Evolutionary conservation across 2,113 vertebrate species (phyloP).

Genomic region (Cynocephalus volans): DNA sequence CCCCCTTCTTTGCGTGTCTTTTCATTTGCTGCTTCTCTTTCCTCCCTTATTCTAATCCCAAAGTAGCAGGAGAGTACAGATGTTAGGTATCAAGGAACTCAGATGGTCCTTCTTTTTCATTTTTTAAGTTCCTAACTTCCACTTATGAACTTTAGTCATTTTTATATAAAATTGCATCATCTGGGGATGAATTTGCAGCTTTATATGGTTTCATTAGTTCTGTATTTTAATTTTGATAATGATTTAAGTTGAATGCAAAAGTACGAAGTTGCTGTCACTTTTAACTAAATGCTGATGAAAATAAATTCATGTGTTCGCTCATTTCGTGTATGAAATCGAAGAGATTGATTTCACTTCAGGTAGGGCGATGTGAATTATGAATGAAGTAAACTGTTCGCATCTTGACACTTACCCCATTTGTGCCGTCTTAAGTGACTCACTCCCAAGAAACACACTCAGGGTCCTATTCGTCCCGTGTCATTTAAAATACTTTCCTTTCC

Average conservation of each 20-base stretch:
- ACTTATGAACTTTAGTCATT: neutral
- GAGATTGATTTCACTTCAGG: constrained; percentile 39
- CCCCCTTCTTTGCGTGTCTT: neutral
- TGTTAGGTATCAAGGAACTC: neutral
- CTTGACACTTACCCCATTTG: constrained; percentile 59
- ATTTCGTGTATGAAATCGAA: constrained; percentile 18
- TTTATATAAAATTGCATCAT: neutral
- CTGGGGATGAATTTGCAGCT: neutral
- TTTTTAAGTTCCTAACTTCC: neutral
- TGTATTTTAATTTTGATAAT: neutral
- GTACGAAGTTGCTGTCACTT: constrained; percentile 25
- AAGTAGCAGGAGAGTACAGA: neutral
- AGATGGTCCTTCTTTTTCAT: neutral
- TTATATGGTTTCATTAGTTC: neutral
- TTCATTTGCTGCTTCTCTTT: neutral
- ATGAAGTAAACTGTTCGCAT: constrained; percentile 67
- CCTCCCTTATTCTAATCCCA: neutral
- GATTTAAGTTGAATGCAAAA: neutral
- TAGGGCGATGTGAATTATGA: constrained; percentile 62
- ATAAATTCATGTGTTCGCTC: constrained; percentile 17
- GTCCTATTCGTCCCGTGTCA: constrained; percentile 72
- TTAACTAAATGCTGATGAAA: constrained; percentile 24
- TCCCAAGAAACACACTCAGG: constrained; percentile 60
- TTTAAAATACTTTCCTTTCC: constrained; percentile 74
- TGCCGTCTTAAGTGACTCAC: constrained; percentile 71